These are phyloP conservation scores for Antechinus stuartii DNA, from an alignment of 2,113 vertebrate genomes.

Conservation along the genomic window DNA sequence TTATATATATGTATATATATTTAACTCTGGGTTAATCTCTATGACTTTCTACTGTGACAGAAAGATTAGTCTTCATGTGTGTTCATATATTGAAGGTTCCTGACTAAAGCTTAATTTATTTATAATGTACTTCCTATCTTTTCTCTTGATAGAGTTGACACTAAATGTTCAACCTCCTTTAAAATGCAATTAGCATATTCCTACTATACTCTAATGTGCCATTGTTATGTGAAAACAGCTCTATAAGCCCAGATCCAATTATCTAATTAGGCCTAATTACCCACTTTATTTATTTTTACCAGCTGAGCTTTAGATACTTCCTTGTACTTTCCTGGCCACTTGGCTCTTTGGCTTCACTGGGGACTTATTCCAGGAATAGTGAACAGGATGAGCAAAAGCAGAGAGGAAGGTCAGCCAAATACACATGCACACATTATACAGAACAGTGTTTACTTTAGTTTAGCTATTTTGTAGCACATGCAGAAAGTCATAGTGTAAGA, in stretches of 20 bases:
- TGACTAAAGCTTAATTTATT: background rate
- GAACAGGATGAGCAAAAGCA: background rate
- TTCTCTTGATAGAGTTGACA: background rate
- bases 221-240: background rate
- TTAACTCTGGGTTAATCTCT: background rate
- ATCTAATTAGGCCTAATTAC: background rate
- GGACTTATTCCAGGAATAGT: background rate
- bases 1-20: background rate
- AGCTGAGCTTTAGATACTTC: background rate
- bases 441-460: background rate
- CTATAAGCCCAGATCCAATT: background rate
- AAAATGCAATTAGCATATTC: background rate
- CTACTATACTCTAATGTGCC: background rate
- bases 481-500: background rate
- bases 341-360: background rate
- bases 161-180: background rate
- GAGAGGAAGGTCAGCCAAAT: background rate
- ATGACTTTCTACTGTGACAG: background rate
- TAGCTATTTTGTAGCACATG: background rate
- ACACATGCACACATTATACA: background rate
- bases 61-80: background rate
- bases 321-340: background rate
- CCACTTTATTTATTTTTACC: background rate
- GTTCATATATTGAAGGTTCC: background rate
- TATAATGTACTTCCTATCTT: background rate